phyloP scores from a whole-genome alignment of 30 jellyfish, hydroid and myxozoan genomes.

The Chrysaora quinquecirrha region DNA sequence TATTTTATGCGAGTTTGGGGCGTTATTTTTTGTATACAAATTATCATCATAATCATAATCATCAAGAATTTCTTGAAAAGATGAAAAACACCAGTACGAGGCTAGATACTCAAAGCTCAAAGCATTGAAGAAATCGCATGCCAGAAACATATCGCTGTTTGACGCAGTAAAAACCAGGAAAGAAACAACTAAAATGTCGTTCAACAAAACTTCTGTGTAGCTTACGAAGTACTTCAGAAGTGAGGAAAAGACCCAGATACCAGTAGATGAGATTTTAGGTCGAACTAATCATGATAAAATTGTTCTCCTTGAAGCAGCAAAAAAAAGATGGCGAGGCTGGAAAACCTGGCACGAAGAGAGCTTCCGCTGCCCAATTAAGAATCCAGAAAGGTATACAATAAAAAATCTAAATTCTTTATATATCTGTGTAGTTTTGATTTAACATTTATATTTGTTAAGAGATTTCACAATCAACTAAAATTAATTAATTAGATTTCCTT shows the following conservation, averaged over 20 bases:
- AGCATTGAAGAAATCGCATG: no score
- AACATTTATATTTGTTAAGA: background rate
- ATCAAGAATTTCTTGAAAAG: no score
- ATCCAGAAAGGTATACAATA: conserved; percentile 82
- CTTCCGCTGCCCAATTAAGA: conserved; percentile 98
- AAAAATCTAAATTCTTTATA: no score
- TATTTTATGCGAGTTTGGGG: no score
- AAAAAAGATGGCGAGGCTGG: conserved; percentile 92
- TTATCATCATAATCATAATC: no score
- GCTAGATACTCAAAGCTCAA: no score
- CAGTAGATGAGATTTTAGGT: background rate
- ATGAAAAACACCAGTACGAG: no score
- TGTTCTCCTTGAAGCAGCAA: conserved; percentile 93
- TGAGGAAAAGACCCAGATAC: background rate
- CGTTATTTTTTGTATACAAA: no score
- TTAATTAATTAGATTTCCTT: no score
- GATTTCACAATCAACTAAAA: no score
- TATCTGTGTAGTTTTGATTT: background rate
- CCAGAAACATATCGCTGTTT: no score
- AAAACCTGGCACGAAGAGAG: conserved; percentile 83
- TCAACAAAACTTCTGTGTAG: background rate
- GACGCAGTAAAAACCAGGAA: background rate
- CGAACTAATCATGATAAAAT: conserved; percentile 71
- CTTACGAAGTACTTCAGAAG: background rate
- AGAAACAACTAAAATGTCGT: background rate